Evolutionary conservation across 2,113 vertebrate genomes (phyloP).

Genomic region (Myotis brandtii): DNA sequence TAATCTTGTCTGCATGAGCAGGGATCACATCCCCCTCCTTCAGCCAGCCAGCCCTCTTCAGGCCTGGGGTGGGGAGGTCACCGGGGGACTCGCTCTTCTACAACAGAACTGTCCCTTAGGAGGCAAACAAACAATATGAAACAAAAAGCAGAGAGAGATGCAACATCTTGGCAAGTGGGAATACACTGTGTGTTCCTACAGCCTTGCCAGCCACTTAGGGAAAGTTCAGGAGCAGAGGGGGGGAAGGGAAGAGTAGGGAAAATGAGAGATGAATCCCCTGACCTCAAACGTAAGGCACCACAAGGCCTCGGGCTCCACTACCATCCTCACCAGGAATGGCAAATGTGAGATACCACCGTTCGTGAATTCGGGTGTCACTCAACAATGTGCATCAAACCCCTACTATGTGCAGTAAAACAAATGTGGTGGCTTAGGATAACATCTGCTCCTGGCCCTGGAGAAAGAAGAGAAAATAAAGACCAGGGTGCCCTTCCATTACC

Average conservation of each 20-base stretch:
- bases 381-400: not conserved
- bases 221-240: not conserved
- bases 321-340: not conserved
- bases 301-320: not conserved
- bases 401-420: not conserved
- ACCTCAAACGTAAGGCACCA: no score
- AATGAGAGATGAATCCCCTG: no score
- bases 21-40: not conserved
- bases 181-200: not conserved
- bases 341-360: fast-evolving
- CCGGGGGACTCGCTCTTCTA: not conserved
- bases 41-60: not conserved
- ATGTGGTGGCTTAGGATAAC: fast-evolving
- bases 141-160: not conserved
- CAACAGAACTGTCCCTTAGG: not conserved
- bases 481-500: not conserved
- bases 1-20: not conserved
- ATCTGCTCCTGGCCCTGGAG: not conserved
- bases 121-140: not conserved
- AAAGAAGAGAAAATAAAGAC: not conserved
- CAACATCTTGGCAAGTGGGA: not conserved
- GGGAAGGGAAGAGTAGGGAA: fast-evolving
- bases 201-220: not conserved
- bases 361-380: fast-evolving
- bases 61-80: not conserved